Evolutionary conservation across 2,888 invertebrate genomes (phyloP).

Genomic region (Plutella xylostella): DNA sequence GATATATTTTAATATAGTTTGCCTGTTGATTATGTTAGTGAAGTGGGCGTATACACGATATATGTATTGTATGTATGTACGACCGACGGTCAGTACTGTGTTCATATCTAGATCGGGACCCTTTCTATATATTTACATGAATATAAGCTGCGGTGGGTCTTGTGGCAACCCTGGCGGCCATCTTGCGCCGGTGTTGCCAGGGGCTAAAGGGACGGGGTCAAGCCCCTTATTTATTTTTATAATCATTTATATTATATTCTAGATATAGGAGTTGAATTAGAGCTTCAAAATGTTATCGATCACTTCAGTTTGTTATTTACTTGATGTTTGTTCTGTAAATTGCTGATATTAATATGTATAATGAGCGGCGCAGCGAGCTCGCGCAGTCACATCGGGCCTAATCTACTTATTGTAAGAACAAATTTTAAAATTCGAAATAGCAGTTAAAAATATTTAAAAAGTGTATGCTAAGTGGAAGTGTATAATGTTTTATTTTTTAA

Average conservation of each 20-base stretch:
- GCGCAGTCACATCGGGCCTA: not conserved
- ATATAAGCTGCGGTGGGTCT: too few relatives aligned
- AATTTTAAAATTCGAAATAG: conserved; percentile 34
- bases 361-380: not conserved
- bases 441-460: conserved; percentile 32
- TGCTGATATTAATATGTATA: conserved; percentile 25
- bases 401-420: conserved; percentile 30
- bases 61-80: too few relatives aligned
- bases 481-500: conserved; percentile 54
- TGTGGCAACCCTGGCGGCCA: conserved; percentile 14
- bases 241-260: conserved; percentile 64
- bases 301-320: conserved; percentile 25
- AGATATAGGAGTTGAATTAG: conserved; percentile 47
- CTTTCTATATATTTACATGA: too few relatives aligned
- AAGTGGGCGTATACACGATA: too few relatives aligned
- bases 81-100: too few relatives aligned
- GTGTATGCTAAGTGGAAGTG: conserved; percentile 52
- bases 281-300: conserved; percentile 45
- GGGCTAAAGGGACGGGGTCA: conserved; percentile 39
- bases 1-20: conserved; percentile 27
- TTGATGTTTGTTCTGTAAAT: conserved; percentile 19
- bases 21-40: conserved; percentile 43
- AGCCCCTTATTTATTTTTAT: conserved; percentile 67
- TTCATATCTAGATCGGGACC: too few relatives aligned
- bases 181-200: conserved; percentile 13